Base-by-base conservation (phyloP, 2,888 invertebrate genomes). In the Hypselothyrea guttata region DNA sequence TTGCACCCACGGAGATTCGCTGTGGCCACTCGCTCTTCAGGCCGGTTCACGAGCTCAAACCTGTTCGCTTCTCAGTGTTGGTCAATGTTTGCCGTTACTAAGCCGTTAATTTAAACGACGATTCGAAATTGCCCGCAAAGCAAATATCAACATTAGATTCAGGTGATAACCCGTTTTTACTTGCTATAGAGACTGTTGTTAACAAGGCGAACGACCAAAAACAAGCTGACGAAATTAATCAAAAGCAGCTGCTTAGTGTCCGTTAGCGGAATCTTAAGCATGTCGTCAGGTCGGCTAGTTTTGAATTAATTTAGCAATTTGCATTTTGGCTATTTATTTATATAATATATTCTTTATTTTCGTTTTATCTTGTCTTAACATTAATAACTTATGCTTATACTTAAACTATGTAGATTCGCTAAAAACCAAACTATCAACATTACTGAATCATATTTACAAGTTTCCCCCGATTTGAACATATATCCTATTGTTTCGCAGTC, bases 181-280 rank as follows among this genome's bases (percentile, higher is more conserved):
- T n/a, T n/a, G n/a, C n/a, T n/a, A n/a, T n/a, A n/a, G n/a, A n/a
- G n/a, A n/a, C n/a, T n/a, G n/a, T n/a, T n/a, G n/a, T 58, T 71
- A 78, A 84, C 61, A 81, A 73, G 77, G 70, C 48, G 33, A 22
- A 22, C 48, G 60, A 22, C 27, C 12, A 44, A 71, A 34, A 78
- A 82, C 78, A 61, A 57, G 83, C 82, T 82, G 67, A 74, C 42
- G 52, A 62, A 70, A 81, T 79, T 68, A 78, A 79, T 79, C 76
- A 84, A 60, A 65, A 44, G 34, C 59, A 55, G 37, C 58, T 58
- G 57, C 54, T 70, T 59, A 55, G 31, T 22, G 22, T 5, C 38
- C 44, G 61, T 59, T 66, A 62, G 44, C 75, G 54, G 53, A 51
- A 53, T 2, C 3, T 61, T 71, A 47, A 54, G 62, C 66, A 28